These are phyloP conservation scores for Nasonia vitripennis DNA, from an alignment of 1,140 invertebrate species.

Conservation along the genomic window DNA sequence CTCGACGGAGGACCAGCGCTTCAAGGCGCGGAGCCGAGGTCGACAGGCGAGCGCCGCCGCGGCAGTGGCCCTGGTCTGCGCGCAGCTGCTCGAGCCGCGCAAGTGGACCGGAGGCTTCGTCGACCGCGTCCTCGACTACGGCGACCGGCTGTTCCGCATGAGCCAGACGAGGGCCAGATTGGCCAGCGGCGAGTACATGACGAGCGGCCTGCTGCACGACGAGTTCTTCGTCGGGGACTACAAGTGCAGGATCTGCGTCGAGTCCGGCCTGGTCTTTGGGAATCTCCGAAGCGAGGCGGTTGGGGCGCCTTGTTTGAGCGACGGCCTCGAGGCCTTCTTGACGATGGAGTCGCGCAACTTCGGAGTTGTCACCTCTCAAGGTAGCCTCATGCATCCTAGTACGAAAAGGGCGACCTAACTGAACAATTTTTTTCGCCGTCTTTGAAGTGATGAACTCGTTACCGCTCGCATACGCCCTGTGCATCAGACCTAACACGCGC, in stretches of 20 bases:
- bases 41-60: conserved; percentile 60
- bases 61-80: conserved; percentile 61
- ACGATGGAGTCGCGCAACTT: conserved; percentile 46
- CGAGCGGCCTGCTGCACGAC: conserved; percentile 55
- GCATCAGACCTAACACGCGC: no score
- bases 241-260: conserved; percentile 58
- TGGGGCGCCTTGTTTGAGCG: conserved; percentile 59
- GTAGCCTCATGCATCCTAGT: not conserved
- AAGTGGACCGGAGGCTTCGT: conserved; percentile 59
- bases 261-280: conserved; percentile 59
- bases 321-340: conserved; percentile 62
- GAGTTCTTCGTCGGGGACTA: conserved; percentile 66
- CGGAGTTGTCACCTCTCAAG: conserved; percentile 64
- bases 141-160: conserved; percentile 62
- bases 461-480: no score
- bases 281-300: conserved; percentile 60
- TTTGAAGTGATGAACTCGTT: no score
- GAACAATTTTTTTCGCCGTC: no score
- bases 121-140: conserved; percentile 61
- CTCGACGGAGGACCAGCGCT: conserved; percentile 60
- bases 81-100: conserved; percentile 59
- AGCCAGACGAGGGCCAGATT: conserved; percentile 56
- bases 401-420: no score
- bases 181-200: conserved; percentile 60
- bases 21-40: conserved; percentile 65